Evolutionary conservation across 2,888 invertebrate genomes (phyloP).

Genomic region (Cyclophora albipunctata): DNA sequence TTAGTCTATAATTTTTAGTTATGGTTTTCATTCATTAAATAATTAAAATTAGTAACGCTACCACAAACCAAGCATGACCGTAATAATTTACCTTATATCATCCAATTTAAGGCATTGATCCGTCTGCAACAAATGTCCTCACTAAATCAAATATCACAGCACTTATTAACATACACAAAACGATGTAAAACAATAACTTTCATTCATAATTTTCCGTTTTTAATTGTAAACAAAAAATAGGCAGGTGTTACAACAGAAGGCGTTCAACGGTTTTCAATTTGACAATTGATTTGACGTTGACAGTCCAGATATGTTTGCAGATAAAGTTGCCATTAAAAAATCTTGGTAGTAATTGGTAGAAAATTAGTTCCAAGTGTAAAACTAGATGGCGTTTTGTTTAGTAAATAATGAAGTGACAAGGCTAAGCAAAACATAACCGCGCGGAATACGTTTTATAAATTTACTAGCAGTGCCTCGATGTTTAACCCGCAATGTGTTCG

Average conservation of each 20-base stretch:
- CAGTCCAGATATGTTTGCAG: too few relatives aligned
- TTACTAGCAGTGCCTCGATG: too few relatives aligned
- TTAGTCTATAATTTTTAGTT: too few relatives aligned
- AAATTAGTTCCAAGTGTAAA: too few relatives aligned
- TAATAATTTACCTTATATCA: slow-evolving; percentile 11
- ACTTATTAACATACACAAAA: slow-evolving; percentile 5
- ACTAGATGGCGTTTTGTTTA: too few relatives aligned
- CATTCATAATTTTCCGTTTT: slow-evolving; percentile 44
- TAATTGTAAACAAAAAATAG: slow-evolving; percentile 47
- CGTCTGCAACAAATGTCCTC: background rate
- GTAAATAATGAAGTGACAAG: too few relatives aligned
- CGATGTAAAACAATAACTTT: slow-evolving; percentile 25
- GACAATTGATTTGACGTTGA: slow-evolving; percentile 20
- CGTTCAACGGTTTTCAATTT: slow-evolving; percentile 42
- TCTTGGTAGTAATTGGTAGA: too few relatives aligned
- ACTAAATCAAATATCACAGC: slow-evolving; percentile 1
- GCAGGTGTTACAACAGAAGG: slow-evolving; percentile 42
- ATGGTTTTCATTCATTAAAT: too few relatives aligned
- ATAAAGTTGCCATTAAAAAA: too few relatives aligned
- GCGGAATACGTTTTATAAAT: too few relatives aligned
- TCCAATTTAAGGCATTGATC: slow-evolving; percentile 6
- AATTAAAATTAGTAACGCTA: background rate
- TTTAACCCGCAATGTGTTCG: too few relatives aligned
- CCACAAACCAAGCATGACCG: background rate
- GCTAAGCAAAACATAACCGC: too few relatives aligned